A percentile compares a stretch with the other conserved stretches of the same genome.
Evolutionary conservation across 2,113 vertebrate genomes (phyloP).

Genomic region (Tragelaphus buxtoni): DNA sequence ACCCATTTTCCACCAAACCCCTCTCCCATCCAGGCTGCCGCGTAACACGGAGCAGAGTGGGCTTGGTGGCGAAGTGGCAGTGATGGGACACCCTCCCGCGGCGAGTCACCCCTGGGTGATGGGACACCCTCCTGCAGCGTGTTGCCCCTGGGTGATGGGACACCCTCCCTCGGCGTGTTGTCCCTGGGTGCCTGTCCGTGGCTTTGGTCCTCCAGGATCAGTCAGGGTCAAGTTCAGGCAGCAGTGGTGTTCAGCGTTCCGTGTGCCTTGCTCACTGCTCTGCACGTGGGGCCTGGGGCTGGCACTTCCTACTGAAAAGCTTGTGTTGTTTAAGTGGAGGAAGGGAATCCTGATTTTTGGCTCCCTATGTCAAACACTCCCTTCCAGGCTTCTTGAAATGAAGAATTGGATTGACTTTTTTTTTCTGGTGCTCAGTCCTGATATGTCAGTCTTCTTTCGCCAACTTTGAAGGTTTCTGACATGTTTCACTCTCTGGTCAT

Average conservation of each 20-base stretch:
- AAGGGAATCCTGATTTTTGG: background rate
- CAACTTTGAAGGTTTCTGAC: background rate
- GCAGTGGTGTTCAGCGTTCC: background rate
- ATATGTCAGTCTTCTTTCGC: background rate
- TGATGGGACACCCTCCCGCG: background rate
- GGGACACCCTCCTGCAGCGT: background rate
- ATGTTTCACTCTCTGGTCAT: background rate
- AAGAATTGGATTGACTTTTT: conserved; percentile 13
- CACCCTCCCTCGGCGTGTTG: background rate
- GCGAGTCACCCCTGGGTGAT: background rate
- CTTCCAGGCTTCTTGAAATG: background rate
- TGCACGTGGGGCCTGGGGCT: background rate
- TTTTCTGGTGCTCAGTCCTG: background rate
- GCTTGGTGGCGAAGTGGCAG: background rate
- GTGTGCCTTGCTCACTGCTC: background rate
- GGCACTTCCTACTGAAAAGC: background rate
- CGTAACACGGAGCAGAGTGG: background rate
- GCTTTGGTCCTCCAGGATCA: background rate
- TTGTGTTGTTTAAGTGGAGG: background rate
- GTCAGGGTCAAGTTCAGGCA: background rate
- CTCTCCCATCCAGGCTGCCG: background rate
- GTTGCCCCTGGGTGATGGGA: background rate
- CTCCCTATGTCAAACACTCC: background rate
- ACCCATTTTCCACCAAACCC: background rate
- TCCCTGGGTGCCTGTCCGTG: background rate